These are phyloP conservation scores for Tricholauxania praeusta DNA, from an alignment of 2,888 invertebrate species.

Conservation along the genomic window DNA sequence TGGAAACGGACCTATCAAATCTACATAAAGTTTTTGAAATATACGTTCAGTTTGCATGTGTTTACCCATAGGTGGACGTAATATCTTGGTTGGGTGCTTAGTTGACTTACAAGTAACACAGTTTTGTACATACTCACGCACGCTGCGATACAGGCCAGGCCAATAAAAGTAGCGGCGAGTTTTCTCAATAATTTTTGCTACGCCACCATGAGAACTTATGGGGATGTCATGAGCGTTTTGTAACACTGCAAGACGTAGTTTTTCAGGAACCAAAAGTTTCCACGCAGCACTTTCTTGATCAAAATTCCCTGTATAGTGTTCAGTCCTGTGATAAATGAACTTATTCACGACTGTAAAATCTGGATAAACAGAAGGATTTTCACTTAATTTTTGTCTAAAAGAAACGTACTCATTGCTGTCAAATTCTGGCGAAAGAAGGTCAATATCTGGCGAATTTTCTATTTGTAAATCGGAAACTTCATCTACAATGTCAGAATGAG, in stretches of 20 bases:
- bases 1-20: too few species aligned
- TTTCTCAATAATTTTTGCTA: too few species aligned
- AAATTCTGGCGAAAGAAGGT: background rate
- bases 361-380: background rate
- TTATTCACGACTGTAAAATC: constrained; percentile 7
- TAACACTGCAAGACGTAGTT: too few species aligned
- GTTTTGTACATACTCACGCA: constrained; percentile 8
- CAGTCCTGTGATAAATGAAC: background rate
- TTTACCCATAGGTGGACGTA: too few species aligned
- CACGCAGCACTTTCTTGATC: background rate
- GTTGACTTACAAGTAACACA: constrained; percentile 18
- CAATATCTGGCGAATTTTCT: background rate
- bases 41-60: too few species aligned
- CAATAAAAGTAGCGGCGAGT: background rate
- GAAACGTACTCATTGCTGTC: background rate
- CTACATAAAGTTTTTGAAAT: too few species aligned
- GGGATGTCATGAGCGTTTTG: too few species aligned
- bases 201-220: too few species aligned
- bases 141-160: too few species aligned
- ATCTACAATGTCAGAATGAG: background rate
- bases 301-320: constrained; percentile 1
- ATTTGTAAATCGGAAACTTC: background rate
- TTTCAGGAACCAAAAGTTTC: background rate
- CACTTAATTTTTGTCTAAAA: background rate
- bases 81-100: too few species aligned